Evolutionary conservation across 2,888 invertebrate genomes (phyloP).

Genomic region (Chrysolina americana): DNA sequence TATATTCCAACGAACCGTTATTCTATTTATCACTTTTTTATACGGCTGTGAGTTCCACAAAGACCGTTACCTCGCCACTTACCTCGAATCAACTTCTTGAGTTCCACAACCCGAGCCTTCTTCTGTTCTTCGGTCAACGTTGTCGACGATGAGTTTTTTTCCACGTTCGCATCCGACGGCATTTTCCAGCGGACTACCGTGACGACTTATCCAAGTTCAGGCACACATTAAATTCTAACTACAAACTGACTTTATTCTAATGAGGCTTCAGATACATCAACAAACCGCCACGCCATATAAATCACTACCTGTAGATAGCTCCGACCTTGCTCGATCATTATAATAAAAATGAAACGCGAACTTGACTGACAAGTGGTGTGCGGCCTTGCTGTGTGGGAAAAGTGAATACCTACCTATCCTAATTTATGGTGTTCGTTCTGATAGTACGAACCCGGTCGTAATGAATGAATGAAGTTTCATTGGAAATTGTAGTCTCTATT

Average conservation of each 20-base stretch:
- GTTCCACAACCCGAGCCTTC: not conserved
- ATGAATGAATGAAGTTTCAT: too few relatives aligned
- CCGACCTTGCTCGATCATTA: not conserved
- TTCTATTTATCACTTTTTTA: too few relatives aligned
- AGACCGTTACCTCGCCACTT: not conserved
- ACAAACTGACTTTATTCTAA: not conserved
- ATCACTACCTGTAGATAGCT: not conserved
- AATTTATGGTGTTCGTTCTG: too few relatives aligned
- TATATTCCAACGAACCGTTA: too few relatives aligned
- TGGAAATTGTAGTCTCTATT: too few relatives aligned
- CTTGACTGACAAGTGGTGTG: not conserved
- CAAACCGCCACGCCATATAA: not conserved
- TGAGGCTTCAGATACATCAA: not conserved
- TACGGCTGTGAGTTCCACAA: too few relatives aligned
- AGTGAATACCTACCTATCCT: not conserved
- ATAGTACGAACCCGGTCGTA: too few relatives aligned
- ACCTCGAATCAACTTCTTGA: slow-evolving; percentile 1
- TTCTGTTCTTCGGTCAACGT: not conserved
- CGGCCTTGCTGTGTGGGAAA: not conserved
- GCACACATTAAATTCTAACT: not conserved
- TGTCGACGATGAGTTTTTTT: not conserved
- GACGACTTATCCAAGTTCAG: not conserved
- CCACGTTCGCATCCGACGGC: not conserved
- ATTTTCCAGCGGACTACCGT: not conserved
- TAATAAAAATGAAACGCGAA: not conserved